Conservation (phyloP, 2,113 vertebrate species). For the Nothobranchius kuhntae region DNA sequence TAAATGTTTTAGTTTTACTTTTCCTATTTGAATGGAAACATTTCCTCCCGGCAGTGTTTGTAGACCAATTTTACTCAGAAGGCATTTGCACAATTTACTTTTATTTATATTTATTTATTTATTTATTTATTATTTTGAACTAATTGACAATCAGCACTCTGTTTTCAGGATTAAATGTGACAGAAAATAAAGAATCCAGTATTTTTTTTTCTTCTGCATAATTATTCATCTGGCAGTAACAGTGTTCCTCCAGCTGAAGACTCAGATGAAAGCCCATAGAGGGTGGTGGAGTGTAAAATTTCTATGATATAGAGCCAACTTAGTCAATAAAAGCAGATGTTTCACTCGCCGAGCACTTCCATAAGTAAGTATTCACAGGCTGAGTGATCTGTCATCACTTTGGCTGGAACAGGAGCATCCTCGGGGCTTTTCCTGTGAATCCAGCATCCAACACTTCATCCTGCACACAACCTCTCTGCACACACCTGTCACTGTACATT, state of each 20-base stretch:
- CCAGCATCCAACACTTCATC: constrained; percentile 37
- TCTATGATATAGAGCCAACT: constrained; percentile 45
- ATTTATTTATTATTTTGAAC: background rate
- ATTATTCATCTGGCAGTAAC: constrained; percentile 25
- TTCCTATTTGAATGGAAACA: background rate
- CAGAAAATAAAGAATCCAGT: background rate
- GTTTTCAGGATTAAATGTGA: background rate
- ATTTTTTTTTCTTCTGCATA: background rate
- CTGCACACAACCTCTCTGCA: constrained; percentile 24
- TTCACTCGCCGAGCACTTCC: constrained; percentile 36
- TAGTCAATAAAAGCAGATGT: constrained; percentile 60
- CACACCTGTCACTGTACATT: constrained; percentile 38
- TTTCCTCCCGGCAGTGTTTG: background rate
- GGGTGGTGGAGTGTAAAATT: constrained; percentile 39
- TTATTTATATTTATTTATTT: background rate
- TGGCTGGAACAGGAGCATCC: constrained; percentile 50
- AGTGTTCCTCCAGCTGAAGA: constrained; percentile 16
- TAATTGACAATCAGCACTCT: background rate
- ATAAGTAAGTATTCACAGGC: constrained; percentile 52
- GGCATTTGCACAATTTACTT: background rate
- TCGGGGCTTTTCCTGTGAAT: constrained; percentile 50
- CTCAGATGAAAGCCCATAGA: constrained; percentile 30
- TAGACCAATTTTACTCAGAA: background rate
- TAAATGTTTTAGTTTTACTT: too few relatives aligned
- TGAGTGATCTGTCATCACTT: constrained; percentile 57